Conservation (phyloP, 2,797 vertebrate species). For the Acipenser oxyrinchus region DNA sequence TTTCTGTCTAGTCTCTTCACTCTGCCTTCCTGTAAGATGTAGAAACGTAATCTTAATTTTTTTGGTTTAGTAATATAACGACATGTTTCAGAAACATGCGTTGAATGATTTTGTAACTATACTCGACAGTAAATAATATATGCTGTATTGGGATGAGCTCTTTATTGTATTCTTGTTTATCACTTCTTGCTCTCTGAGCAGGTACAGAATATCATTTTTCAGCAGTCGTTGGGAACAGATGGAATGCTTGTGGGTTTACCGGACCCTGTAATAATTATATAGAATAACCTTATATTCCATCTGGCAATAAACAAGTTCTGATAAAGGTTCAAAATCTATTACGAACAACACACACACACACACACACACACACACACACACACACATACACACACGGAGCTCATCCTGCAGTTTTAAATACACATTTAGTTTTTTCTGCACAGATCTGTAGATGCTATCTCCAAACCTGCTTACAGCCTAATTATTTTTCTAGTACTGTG, state of each 20-base stretch:
- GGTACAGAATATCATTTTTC: background rate
- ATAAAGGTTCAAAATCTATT: slow-evolving; percentile 2
- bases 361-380: background rate
- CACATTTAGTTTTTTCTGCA: background rate
- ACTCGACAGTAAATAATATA: too few species aligned
- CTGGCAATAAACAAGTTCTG: background rate
- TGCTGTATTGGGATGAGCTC: too few species aligned
- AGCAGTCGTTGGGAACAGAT: background rate
- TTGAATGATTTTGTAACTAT: too few species aligned
- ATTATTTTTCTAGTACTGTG: slow-evolving; percentile 14
- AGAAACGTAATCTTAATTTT: too few species aligned
- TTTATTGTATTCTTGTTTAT: too few species aligned
- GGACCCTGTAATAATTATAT: background rate
- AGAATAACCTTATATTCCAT: slow-evolving; percentile 1
- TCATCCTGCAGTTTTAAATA: background rate
- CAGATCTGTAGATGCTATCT: background rate
- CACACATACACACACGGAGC: background rate
- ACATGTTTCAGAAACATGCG: too few species aligned
- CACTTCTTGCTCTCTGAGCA: background rate
- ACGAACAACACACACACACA: too few species aligned
- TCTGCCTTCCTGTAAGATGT: too few species aligned
- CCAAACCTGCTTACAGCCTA: slow-evolving; percentile 10
- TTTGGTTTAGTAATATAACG: too few species aligned
- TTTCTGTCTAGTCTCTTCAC: too few species aligned
- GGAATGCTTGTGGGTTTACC: slow-evolving; percentile 11